Evolutionary conservation across 1,140 invertebrate species (phyloP).

Genomic region (Apis laboriosa): DNA sequence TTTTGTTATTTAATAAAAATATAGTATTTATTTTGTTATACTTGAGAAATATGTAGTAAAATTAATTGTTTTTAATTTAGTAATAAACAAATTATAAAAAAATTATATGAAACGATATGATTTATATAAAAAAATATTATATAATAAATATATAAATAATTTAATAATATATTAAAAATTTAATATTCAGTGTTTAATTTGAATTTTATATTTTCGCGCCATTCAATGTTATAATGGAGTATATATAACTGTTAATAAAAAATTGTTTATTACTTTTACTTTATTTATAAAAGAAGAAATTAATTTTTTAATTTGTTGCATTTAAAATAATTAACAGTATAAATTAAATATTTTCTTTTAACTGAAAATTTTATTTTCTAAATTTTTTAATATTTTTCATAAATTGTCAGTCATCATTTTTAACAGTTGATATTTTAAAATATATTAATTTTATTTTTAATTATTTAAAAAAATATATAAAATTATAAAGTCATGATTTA

Average conservation of each 20-base stretch:
- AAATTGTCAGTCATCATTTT: not conserved
- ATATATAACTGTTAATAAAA: not conserved
- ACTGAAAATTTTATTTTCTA: not conserved
- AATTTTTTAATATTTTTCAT: not conserved
- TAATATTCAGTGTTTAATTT: not conserved
- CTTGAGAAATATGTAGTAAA: not conserved
- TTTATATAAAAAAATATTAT: not conserved
- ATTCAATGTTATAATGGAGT: not conserved
- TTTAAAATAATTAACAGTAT: not conserved
- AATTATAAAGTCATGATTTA: not conserved
- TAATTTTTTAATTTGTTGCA: too few species aligned
- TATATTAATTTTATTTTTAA: not conserved
- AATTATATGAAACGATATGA: not conserved
- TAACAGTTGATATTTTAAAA: not conserved
- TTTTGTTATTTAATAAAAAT: constrained; percentile 3
- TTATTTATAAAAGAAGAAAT: not conserved
- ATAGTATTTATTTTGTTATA: not conserved
- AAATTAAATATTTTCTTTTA: not conserved
- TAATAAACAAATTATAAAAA: not conserved
- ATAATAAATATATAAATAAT: not conserved
- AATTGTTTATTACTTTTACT: not conserved
- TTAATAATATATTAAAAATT: not conserved
- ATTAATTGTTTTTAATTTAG: not conserved
- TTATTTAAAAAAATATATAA: not conserved
- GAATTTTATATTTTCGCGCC: not conserved